Conservation (phyloP, 92 coral and sea anemone genomes). For the Epizoanthus scotinus region DNA sequence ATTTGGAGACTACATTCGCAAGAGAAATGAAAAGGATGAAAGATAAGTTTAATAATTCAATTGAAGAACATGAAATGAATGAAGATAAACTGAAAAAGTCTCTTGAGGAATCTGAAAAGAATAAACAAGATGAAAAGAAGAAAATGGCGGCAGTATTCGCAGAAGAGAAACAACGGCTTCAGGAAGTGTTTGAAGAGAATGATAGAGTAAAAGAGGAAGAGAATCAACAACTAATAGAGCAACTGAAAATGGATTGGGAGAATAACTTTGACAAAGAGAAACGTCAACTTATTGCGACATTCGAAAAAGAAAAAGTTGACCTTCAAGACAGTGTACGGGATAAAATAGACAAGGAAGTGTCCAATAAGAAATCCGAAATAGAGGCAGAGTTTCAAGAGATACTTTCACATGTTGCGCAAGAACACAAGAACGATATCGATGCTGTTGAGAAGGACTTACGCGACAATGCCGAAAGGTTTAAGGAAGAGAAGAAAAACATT, state of each 20-base stretch:
- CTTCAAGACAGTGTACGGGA: constrained; percentile 45
- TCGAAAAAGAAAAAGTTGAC: constrained; percentile 63
- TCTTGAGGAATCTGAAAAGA: constrained; percentile 45
- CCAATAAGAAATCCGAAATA: constrained; percentile 59
- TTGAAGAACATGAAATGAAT: constrained; percentile 48
- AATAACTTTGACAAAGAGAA: constrained; percentile 42
- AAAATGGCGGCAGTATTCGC: constrained; percentile 53
- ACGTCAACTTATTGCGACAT: constrained; percentile 45
- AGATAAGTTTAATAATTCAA: constrained; percentile 51
- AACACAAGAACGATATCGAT: constrained; percentile 66
- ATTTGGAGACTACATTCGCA: constrained; percentile 53
- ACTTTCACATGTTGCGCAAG: constrained; percentile 61
- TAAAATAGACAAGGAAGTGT: constrained; percentile 61
- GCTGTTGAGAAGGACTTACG: constrained; percentile 67
- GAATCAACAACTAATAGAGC: constrained; percentile 29
- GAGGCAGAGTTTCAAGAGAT: constrained; percentile 73
- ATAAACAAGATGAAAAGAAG: constrained; percentile 58
- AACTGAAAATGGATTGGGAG: constrained; percentile 42
- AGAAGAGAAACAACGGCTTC: constrained; percentile 59
- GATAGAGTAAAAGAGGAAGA: constrained; percentile 46
- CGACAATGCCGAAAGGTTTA: constrained; percentile 60
- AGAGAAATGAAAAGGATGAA: constrained; percentile 55
- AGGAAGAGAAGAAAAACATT: constrained; percentile 54
- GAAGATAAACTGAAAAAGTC: constrained; percentile 36
- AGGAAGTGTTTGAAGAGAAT: constrained; percentile 60